Evolutionary conservation across 2,797 vertebrate genomes (phyloP).

Genomic region (Anolis apletophallus): DNA sequence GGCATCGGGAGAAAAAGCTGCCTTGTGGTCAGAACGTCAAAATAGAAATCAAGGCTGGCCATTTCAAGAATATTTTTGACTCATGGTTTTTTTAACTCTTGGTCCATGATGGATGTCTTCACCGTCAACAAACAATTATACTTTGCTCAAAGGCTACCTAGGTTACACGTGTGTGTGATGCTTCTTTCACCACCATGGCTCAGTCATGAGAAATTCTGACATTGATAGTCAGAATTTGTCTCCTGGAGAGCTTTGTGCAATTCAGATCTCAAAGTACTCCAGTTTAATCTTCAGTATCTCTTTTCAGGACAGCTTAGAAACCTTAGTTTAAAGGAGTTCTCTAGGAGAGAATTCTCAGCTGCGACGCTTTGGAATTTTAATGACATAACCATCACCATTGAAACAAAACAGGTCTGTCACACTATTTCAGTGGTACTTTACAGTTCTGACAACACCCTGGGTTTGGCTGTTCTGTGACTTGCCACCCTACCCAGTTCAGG

Average conservation of each 20-base stretch:
- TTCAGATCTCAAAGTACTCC: too few relatives aligned
- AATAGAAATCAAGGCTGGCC: neutral
- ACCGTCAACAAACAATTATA: neutral
- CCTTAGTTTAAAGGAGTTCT: too few relatives aligned
- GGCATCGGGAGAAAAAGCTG: constrained; percentile 40
- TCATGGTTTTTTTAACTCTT: neutral
- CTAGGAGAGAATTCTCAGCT: too few relatives aligned
- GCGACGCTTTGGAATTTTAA: too few relatives aligned
- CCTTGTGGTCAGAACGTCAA: constrained; percentile 3
- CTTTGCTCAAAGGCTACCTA: neutral
- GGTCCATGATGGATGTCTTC: neutral
- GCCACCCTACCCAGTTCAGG: neutral
- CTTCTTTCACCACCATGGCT: too few relatives aligned
- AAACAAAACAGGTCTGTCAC: neutral
- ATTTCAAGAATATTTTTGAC: neutral
- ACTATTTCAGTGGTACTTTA: neutral
- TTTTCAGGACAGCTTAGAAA: too few relatives aligned
- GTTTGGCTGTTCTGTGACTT: neutral
- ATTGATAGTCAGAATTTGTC: too few relatives aligned
- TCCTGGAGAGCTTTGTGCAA: too few relatives aligned
- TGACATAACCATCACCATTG: too few relatives aligned
- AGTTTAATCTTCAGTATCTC: too few relatives aligned
- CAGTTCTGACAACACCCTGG: neutral
- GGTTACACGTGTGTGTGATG: too few relatives aligned
- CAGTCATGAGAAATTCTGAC: too few relatives aligned